Evolutionary conservation across 2,888 invertebrate genomes (phyloP), one percentile per base, ranked within the genome.

Genomic region (Ectropis crepuscularia): DNA sequence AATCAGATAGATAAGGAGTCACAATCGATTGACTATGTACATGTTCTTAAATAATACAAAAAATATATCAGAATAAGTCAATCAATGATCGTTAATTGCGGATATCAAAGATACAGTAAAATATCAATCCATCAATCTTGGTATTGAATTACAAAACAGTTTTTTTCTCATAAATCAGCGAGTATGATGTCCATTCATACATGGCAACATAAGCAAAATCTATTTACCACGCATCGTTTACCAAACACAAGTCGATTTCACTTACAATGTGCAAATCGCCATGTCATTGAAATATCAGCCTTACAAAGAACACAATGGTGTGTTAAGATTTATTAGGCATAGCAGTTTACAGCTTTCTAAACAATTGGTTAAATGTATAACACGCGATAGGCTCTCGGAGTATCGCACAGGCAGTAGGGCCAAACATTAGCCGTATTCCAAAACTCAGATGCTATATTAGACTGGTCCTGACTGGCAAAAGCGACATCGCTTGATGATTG

Each of bases 251-350:
- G 68, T 66, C 65, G 74, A 76, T 79, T 80, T 79, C 78, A 76
- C 77, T 75, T 45, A 53, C 67, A 67, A 75, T 73, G 69, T 74
- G 70, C 74, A 73, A 76, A 74, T 75, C 69, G 70, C 72, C 67
- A 69, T 73, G 71, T 74, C 76, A 79, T 79, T 81, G 78, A 80
- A 79, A 78, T 75, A 78, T 72, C 72, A 72, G 60, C 58, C 55
- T 78, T 71, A 77, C 83, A 81, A 81, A 80, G 81, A 80, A 85
- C 59, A 87, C 86, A 86, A 87, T 84, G 74, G 78, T 65, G 72
- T 81, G 81, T 81, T 75, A 81, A 81, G 78, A 82, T 85, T 85
- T 83, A 85, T 83, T 80, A 74, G 73, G 74, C 76, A 76, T 76
- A 75, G 73, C 62, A 59, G 72, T 77, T 76, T 75, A 76, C 70